A percentile compares a stretch with the other conserved stretches of the same genome.
Evolutionary conservation across 2,888 invertebrate species (phyloP).

Genomic region (Helicoverpa assulta): DNA sequence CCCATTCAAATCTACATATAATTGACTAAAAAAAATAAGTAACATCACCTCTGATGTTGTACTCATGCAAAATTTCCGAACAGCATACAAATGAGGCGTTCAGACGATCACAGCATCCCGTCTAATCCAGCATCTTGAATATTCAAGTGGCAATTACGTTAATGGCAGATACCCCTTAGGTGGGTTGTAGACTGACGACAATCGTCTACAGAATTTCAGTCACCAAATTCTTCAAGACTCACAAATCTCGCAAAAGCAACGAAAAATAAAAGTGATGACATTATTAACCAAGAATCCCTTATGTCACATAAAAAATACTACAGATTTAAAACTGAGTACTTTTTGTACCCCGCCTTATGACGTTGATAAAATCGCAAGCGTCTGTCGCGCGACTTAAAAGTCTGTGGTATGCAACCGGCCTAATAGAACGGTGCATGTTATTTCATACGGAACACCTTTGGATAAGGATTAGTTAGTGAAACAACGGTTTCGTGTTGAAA

Average conservation of each 20-base stretch:
- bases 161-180: conserved; percentile 66
- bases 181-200: conserved; percentile 22
- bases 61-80: conserved; percentile 62
- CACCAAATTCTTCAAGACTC: background rate
- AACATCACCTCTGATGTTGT: conserved; percentile 53
- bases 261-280: too few species aligned
- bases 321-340: too few species aligned
- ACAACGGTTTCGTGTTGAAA: conserved; percentile 53
- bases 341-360: too few species aligned
- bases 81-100: conserved; percentile 67
- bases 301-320: background rate
- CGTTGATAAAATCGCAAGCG: background rate
- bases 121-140: conserved; percentile 72
- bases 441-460: conserved; percentile 63
- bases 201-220: background rate
- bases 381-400: background rate
- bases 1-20: conserved; percentile 4
- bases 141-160: conserved; percentile 74
- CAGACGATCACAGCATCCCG: conserved; percentile 65
- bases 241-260: too few species aligned
- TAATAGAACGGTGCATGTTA: conserved; percentile 60
- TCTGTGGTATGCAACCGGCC: conserved; percentile 1
- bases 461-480: conserved; percentile 58
- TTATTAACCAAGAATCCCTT: too few species aligned
- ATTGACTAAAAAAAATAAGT: conserved; percentile 46